A percentile compares a stretch with the other conserved stretches of the same genome.
phyloP scores from a whole-genome alignment of 35 echinoderm and acorn worm species.

The Diadema setosum region DNA sequence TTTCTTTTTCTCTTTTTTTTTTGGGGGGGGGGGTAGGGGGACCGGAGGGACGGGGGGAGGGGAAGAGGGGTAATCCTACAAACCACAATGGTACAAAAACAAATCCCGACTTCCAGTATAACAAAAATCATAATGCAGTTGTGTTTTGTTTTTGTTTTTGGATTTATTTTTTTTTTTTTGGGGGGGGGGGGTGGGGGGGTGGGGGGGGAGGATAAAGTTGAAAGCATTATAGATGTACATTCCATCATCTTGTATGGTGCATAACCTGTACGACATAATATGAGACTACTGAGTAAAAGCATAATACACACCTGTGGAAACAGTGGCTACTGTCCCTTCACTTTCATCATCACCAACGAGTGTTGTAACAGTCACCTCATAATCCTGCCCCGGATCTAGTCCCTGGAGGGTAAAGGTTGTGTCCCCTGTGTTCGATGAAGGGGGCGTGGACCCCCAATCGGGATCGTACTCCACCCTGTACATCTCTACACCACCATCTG shows the following conservation, averaged over 20 bases:
- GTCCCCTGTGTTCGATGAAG: not conserved
- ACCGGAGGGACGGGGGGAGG: too few species aligned
- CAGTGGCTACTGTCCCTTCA: not conserved
- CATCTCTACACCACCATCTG: not conserved
- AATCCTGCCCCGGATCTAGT: not conserved
- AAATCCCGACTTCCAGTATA: too few species aligned
- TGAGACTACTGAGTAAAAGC: not conserved
- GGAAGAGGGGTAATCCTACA: too few species aligned
- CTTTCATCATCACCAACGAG: not conserved
- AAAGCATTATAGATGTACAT: not conserved
- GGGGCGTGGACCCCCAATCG: not conserved
- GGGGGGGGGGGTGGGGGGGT: not conserved
- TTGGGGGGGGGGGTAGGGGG: too few species aligned
- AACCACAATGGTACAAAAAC: too few species aligned
- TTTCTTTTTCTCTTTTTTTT: too few species aligned
- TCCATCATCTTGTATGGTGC: not conserved
- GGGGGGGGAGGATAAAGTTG: not conserved
- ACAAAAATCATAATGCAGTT: too few species aligned
- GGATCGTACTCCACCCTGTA: not conserved
- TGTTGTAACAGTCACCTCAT: not conserved
- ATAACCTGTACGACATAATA: not conserved
- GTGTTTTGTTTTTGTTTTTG: too few species aligned
- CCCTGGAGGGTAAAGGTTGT: not conserved
- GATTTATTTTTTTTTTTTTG: too few species aligned
- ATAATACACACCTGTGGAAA: not conserved